phyloP scores from a whole-genome alignment of 2,113 vertebrate genomes.

The Rhinolophus ferrumequinum region DNA sequence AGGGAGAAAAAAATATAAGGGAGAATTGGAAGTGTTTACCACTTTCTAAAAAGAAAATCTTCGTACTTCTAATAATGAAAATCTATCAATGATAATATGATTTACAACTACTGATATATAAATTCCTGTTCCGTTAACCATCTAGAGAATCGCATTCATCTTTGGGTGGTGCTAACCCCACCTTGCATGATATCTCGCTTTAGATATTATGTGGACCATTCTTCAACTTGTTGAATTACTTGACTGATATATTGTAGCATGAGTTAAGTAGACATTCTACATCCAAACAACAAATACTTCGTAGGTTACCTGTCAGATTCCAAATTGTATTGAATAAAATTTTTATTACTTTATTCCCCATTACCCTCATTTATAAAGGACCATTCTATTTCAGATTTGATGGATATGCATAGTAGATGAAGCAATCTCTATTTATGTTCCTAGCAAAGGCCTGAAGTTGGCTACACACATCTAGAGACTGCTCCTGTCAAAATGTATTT shows the following conservation, averaged over 20 bases:
- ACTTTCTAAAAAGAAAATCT: not conserved
- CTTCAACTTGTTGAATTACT: slow-evolving; percentile 37
- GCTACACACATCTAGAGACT: slow-evolving; percentile 30
- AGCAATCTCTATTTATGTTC: slow-evolving; percentile 61
- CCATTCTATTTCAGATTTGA: slow-evolving; percentile 43
- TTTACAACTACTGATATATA: not conserved
- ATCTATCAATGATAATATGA: not conserved
- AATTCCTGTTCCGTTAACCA: not conserved
- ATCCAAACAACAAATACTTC: slow-evolving; percentile 33
- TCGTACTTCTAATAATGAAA: slow-evolving; percentile 15
- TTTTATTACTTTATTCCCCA: slow-evolving; percentile 46
- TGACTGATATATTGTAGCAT: not conserved
- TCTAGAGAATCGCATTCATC: not conserved
- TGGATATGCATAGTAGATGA: slow-evolving; percentile 31
- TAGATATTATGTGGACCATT: not conserved
- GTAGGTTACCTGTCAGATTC: slow-evolving; percentile 31
- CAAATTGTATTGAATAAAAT: slow-evolving; percentile 43
- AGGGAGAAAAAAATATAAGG: not conserved
- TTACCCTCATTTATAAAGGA: slow-evolving; percentile 8
- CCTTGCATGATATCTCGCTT: not conserved
- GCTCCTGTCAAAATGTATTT: not conserved
- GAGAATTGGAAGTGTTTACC: not conserved
- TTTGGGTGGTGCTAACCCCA: not conserved
- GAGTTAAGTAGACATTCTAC: slow-evolving; percentile 33
- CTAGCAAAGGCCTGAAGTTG: slow-evolving; percentile 56